phyloP scores from a whole-genome alignment of 1,140 invertebrate genomes.

The Drosophila kikkawai region DNA sequence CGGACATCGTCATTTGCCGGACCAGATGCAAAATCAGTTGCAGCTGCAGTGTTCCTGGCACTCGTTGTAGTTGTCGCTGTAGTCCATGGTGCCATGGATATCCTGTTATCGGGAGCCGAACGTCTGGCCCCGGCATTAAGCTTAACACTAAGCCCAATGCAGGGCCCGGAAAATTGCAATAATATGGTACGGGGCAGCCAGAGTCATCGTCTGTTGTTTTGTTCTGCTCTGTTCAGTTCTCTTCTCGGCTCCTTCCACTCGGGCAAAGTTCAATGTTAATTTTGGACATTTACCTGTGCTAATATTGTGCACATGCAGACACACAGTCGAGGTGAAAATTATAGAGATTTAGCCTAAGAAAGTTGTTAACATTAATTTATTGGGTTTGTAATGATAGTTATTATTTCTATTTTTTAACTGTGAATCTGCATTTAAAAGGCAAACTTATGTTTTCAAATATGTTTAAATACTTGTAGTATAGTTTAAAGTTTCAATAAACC shows the following conservation, averaged over 20 bases:
- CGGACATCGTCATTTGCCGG: slow-evolving; percentile 47
- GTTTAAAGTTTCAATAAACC: not conserved
- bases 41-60: slow-evolving; percentile 30
- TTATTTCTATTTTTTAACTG: not conserved
- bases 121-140: slow-evolving; percentile 64
- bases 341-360: not conserved
- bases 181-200: slow-evolving; percentile 64
- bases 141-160: slow-evolving; percentile 60
- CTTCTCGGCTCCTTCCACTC: slow-evolving; percentile 40
- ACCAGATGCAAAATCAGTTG: slow-evolving; percentile 37
- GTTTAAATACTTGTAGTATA: no score
- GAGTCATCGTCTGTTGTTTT: slow-evolving; percentile 20
- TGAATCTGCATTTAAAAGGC: no score
- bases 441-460: no score
- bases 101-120: slow-evolving; percentile 55
- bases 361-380: not conserved
- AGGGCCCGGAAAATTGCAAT: slow-evolving; percentile 76
- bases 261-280: slow-evolving; percentile 80
- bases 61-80: slow-evolving; percentile 22
- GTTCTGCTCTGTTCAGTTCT: slow-evolving; percentile 3
- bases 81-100: slow-evolving; percentile 31
- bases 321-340: slow-evolving; percentile 13
- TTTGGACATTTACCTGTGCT: slow-evolving; percentile 80
- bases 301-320: slow-evolving; percentile 67
- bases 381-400: no score